A percentile compares a stretch with the other conserved stretches of the same genome.
Evolutionary conservation across 2,888 invertebrate species (phyloP).

Genomic region (Noctua pronuba): DNA sequence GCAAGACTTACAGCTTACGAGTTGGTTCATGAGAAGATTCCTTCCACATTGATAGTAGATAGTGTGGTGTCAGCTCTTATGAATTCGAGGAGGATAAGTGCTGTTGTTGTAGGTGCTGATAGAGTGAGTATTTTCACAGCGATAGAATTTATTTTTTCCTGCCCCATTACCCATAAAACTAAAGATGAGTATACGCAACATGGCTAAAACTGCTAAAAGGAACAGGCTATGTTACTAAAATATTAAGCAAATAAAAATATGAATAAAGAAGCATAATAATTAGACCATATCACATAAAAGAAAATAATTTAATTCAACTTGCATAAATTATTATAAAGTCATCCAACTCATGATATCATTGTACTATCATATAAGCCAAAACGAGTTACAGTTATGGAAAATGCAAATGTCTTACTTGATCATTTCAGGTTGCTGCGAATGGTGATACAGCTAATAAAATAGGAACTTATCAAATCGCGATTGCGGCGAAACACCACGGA

Average conservation of each 20-base stretch:
- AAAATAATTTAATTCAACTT: slow-evolving; percentile 10
- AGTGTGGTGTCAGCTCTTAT: slow-evolving; percentile 98
- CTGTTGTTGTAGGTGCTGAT: slow-evolving; percentile 99
- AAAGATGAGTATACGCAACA: not conserved
- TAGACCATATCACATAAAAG: slow-evolving; percentile 1
- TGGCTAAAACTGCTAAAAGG: not conserved
- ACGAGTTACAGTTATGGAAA: slow-evolving; percentile 11
- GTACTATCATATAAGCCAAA: slow-evolving; percentile 15
- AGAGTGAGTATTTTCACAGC: slow-evolving; percentile 91
- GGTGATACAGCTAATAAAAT: slow-evolving; percentile 99
- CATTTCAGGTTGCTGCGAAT: slow-evolving; percentile 94
- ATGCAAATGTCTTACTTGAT: slow-evolving; percentile 20
- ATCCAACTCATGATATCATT: slow-evolving; percentile 38
- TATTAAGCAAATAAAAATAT: not conserved
- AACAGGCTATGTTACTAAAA: not conserved
- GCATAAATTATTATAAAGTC: slow-evolving; percentile 33
- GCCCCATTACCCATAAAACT: not conserved
- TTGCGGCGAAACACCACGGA: slow-evolving; percentile 96
- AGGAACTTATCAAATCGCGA: slow-evolving; percentile 98
- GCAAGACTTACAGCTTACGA: slow-evolving; percentile 99
- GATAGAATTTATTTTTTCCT: not conserved
- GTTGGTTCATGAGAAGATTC: slow-evolving; percentile 97
- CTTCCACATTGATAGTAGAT: slow-evolving; percentile 97
- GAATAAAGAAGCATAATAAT: not conserved
- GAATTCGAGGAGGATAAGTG: slow-evolving; percentile 95